Evolutionary conservation across 2,888 invertebrate species (phyloP), one percentile per base, ranked within the genome.

Genomic region (Amphipoea lucens): DNA sequence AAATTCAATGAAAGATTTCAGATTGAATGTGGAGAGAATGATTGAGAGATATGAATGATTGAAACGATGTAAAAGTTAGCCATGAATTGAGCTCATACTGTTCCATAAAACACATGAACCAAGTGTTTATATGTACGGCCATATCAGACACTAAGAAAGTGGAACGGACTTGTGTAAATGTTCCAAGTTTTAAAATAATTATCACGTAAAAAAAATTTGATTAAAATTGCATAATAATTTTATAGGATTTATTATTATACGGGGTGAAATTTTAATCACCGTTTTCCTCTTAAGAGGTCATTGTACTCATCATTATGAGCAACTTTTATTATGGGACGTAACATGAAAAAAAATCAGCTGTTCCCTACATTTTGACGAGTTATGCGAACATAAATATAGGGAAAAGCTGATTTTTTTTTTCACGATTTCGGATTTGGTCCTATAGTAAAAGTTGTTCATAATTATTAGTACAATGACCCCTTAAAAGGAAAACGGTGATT

Each of bases 1-100:
- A 74, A 66, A 76, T 74, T 48, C 63, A 48, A n/a, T 78, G 14
- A 45, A 20, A 20, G 54, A 65, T 68, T 68, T 74, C 14, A 36
- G 40, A 82, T 78, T 48, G 42, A 60, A 71, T 82, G 57, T 63
- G 57, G 23, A 12, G 42, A 60, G n/a, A 45, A 62, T 66, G 20
- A 23, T 62, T 42, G 63, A 67, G 62, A 29, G 29, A 5, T 48
- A 9, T 23, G 40, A 6, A 17, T 36, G 48, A 63, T 65, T 70
- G 36, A 40, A 45, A n/a, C 45, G 3, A 29, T 36, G 40, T 71
- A 17, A 48, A 67, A 17, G 1, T 5, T 7, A 1, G 14, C 9
- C 9, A 63, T 17, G 5, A 20, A 29, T n/a, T 60, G 36, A 48
- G 12, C 2, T 57, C n/a, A 20, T 12, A 65, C 7, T 17, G 1